Conservation (phyloP, 2,113 vertebrate genomes). For the Sinosuthora webbiana region DNA sequence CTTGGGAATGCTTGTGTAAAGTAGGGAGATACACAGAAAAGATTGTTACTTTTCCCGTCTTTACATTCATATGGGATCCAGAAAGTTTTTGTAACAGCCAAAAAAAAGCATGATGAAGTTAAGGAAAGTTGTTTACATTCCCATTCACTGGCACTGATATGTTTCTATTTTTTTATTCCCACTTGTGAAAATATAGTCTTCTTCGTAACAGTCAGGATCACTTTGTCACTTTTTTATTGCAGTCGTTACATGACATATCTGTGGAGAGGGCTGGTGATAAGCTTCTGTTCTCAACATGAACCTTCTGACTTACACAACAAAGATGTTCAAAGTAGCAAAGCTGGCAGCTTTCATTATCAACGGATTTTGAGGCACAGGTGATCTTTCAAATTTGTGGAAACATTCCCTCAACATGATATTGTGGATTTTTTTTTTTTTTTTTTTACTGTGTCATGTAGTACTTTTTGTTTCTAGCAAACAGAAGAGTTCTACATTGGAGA, state of each 20-base stretch:
- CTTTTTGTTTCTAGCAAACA: not conserved
- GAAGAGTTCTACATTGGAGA: not conserved
- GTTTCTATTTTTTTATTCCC: not conserved
- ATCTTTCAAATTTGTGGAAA: not conserved
- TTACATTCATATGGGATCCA: not conserved
- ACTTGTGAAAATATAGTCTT: not conserved
- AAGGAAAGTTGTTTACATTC: not conserved
- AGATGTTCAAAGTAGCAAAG: not conserved
- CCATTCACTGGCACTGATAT: not conserved
- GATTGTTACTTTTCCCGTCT: not conserved
- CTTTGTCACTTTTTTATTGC: not conserved
- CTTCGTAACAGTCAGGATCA: not conserved
- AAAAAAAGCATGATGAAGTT: not conserved
- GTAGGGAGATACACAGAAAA: not conserved
- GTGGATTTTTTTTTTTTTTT: accelerated
- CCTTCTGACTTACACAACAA: not conserved
- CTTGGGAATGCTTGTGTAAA: not conserved
- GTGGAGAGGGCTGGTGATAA: not conserved
- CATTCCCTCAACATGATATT: not conserved
- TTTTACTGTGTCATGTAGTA: not conserved
- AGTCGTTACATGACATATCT: not conserved
- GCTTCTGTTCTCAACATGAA: not conserved
- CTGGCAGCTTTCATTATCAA: not conserved
- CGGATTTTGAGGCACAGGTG: not conserved
- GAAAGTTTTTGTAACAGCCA: not conserved